Evolutionary conservation across 2,113 vertebrate genomes (phyloP).

Genomic region (Xiphorhynchus elegans): DNA sequence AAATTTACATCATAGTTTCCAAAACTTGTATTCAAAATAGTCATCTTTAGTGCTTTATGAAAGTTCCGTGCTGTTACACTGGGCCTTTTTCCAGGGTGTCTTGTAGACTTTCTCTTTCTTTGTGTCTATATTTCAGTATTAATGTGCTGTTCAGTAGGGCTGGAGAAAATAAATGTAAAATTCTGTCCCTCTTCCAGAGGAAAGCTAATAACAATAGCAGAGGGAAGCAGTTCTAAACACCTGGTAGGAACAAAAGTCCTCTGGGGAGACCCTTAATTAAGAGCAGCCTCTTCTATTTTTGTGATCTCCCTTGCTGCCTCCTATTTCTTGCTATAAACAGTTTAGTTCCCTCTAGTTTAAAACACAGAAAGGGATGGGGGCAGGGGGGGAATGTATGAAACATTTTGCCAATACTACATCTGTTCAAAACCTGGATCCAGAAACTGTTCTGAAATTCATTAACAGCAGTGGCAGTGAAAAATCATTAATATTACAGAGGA

Average conservation of each 20-base stretch:
- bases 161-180: background rate
- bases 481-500: background rate
- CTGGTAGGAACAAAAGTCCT: constrained; percentile 49
- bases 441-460: background rate
- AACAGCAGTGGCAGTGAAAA: background rate
- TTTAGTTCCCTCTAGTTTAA: background rate
- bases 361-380: background rate
- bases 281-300: constrained; percentile 42
- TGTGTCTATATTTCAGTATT: background rate
- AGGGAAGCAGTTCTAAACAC: constrained; percentile 33
- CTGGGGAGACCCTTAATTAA: constrained; percentile 23
- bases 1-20: background rate
- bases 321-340: constrained; percentile 31
- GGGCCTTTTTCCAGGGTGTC: background rate
- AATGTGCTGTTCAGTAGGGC: background rate
- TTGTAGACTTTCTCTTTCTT: background rate
- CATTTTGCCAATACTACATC: constrained; percentile 18
- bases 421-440: constrained; percentile 33
- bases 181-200: background rate
- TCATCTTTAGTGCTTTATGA: background rate
- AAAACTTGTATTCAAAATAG: background rate
- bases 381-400: background rate
- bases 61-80: background rate
- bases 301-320: constrained; percentile 9
- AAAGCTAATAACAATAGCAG: background rate